A percentile compares a stretch with the other conserved stretches of the same genome.
These are phyloP conservation scores for Pachyuromys duprasi DNA, from an alignment of 2,797 vertebrate genomes.

Conservation along the genomic window DNA sequence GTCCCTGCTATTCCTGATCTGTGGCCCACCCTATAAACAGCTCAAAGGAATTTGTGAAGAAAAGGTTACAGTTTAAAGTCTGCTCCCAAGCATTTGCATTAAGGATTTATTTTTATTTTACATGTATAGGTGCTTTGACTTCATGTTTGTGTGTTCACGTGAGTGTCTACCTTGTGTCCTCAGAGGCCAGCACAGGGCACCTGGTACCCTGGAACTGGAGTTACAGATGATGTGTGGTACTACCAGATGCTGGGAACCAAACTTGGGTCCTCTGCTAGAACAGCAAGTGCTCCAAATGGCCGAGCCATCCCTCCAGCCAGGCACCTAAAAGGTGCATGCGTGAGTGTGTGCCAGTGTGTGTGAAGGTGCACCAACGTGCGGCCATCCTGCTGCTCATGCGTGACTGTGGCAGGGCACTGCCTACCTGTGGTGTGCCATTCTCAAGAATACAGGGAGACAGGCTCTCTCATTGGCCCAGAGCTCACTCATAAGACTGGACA, in stretches of 20 bases:
- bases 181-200: neutral
- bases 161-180: neutral
- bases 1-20: slow-evolving; percentile 4
- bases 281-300: neutral
- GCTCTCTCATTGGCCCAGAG: neutral
- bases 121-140: neutral
- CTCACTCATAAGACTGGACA: neutral
- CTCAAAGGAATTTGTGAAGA: neutral
- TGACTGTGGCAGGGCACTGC: neutral
- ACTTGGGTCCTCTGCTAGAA: neutral
- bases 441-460: neutral
- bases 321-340: neutral
- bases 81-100: neutral
- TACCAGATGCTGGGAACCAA: neutral
- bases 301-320: neutral
- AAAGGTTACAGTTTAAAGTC: neutral
- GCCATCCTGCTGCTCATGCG: neutral
- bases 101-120: neutral
- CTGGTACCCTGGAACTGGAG: neutral
- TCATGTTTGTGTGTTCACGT: too few relatives aligned
- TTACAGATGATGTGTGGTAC: too few relatives aligned
- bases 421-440: neutral
- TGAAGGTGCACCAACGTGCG: neutral
- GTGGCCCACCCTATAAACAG: neutral
- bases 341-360: neutral